Base-by-base conservation (phyloP, 2,888 invertebrate species). In the Hirtodrosophila cameraria region DNA sequence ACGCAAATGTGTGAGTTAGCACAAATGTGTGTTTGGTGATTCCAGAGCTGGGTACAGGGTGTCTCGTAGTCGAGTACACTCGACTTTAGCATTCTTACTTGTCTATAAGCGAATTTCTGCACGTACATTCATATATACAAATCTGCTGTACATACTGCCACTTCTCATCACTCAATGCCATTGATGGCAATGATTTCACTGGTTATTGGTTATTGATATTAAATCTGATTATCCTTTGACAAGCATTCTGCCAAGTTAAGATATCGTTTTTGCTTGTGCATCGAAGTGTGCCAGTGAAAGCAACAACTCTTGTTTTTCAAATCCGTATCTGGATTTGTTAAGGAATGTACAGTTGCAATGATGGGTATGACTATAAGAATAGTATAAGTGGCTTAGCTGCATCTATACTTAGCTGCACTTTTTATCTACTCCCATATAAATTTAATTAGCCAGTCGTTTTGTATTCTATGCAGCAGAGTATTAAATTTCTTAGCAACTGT, bases 191-290 rank as follows among this genome's bases (percentile, higher is more conserved):
- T 50, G 61, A n/a, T 55, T 64, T 39, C 63, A 38, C 23, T 75
- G 69, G 54, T 66, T 83, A 80, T 77, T 77, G 84, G 60, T 81
- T 81, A 80, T 83, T 77, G 81, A 81, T 75, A 73, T 59, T 43
- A 63, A 83, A 84, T 75, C 69, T 55, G 84, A 72, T 75, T 72
- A 72, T 57, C 55, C 18, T 35, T 52, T 60, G 54, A 58, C 45
- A 61, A 60, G 55, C 43, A 39, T 52, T 57, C 43, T 59, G 71
- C 61, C 48, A 38, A 42, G 15, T 38, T 45, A 46, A 33, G 67
- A 58, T 60, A 61, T 55, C 55, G 50, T 55, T 52, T 61, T 43
- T 58, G 66, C 60, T 46, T 54, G 70, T 60, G 63, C 81, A 83
- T n/a, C 43, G 41, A 63, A 62, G 39, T 57, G 57, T 58, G 53